Conservation (phyloP, 2,888 invertebrate genomes). For the Coecobrya sp. region DNA sequence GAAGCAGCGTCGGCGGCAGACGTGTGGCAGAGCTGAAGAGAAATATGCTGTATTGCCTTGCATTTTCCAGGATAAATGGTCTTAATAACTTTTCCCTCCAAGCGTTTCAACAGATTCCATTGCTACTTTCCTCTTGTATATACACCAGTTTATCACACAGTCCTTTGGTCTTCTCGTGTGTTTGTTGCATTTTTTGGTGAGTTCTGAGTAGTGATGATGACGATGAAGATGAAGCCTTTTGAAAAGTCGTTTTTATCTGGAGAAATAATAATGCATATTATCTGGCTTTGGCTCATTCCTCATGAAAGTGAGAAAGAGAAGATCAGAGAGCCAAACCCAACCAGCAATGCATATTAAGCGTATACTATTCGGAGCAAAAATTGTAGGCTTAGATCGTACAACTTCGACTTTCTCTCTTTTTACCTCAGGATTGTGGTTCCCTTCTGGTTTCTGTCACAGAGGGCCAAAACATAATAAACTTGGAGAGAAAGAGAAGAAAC, state of each 20-base stretch:
- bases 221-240: not conserved
- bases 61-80: not conserved
- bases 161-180: not conserved
- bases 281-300: not conserved
- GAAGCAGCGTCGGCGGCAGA: not conserved
- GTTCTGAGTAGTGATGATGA: not conserved
- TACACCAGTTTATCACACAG: not conserved
- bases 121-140: not conserved
- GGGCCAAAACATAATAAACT: not conserved
- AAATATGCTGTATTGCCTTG: not conserved
- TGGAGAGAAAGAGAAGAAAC: not conserved
- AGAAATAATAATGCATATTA: not conserved
- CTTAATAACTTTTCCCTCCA: slow-evolving; percentile 52
- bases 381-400: not conserved
- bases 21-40: slow-evolving; percentile 4
- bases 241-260: not conserved
- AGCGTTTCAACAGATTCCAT: slow-evolving; percentile 37
- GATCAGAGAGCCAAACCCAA: not conserved
- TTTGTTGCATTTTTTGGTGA: not conserved
- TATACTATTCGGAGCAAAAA: not conserved
- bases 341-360: not conserved
- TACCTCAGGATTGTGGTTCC: slow-evolving; percentile 43
- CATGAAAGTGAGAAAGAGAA: not conserved
- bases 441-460: slow-evolving; percentile 31
- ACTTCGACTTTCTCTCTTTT: slow-evolving; percentile 40